Percentiles rank a stretch among this genome's conserved stretches.
These are phyloP conservation scores for Pachyseris speciosa DNA, from an alignment of 64 coral and sea anemone genomes.

Conservation along the genomic window DNA sequence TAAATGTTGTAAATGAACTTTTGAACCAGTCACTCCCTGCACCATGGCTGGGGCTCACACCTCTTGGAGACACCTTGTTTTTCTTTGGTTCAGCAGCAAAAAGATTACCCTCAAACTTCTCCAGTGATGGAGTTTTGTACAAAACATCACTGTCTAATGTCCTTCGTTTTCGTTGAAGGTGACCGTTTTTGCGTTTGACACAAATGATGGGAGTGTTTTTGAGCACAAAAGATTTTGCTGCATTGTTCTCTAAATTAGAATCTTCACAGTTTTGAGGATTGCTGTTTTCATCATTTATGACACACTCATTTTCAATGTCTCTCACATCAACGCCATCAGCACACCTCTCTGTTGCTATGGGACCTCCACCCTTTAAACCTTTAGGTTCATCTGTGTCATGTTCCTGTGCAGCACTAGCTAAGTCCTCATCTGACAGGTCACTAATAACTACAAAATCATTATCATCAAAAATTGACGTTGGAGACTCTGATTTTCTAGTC, in stretches of 20 bases:
- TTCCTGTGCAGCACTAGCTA: not conserved
- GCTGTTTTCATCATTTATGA: constrained; percentile 4
- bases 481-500: not conserved
- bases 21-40: not conserved
- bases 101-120: constrained; percentile 23
- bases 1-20: not conserved
- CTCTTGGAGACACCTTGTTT: not conserved
- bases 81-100: not conserved
- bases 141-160: not conserved
- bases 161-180: not conserved
- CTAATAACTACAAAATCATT: not conserved
- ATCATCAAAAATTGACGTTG: not conserved
- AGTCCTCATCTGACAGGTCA: constrained; percentile 2
- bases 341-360: not conserved
- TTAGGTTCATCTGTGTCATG: not conserved
- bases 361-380: constrained; percentile 22
- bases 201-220: not conserved
- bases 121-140: not conserved
- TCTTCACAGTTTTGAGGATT: not conserved
- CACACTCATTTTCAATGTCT: not conserved
- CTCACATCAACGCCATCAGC: not conserved
- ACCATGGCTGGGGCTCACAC: no score
- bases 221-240: not conserved
- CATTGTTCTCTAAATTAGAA: not conserved
- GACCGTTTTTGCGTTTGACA: not conserved